Percentiles rank a stretch among this genome's conserved stretches.
Evolutionary conservation across 2,888 invertebrate genomes (phyloP).

Genomic region (Monoplex corrugatus): DNA sequence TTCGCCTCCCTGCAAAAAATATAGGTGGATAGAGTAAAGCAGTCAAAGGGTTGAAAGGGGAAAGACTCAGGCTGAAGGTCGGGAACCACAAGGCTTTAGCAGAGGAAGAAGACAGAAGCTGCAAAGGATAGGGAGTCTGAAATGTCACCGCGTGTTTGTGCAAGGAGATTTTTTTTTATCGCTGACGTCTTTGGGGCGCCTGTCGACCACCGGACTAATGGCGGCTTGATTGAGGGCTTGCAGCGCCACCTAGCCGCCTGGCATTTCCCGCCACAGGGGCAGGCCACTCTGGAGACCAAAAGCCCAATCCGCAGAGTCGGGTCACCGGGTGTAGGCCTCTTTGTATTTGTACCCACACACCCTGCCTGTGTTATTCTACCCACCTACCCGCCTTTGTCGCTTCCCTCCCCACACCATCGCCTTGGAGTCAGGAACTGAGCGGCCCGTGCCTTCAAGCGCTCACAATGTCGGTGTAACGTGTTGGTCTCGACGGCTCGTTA

Average conservation of each 20-base stretch:
- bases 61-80: not conserved
- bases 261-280: constrained; percentile 50
- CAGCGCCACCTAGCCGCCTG: constrained; percentile 51
- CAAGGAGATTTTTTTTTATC: not conserved
- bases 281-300: constrained; percentile 45
- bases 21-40: too few relatives aligned
- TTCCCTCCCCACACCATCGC: not conserved
- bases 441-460: not conserved
- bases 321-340: constrained; percentile 43
- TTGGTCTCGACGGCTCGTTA: not conserved
- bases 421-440: not conserved
- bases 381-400: not conserved
- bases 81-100: not conserved
- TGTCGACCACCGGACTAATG: constrained; percentile 48
- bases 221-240: constrained; percentile 46
- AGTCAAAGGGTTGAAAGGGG: not conserved
- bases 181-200: constrained; percentile 34
- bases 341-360: constrained; percentile 41
- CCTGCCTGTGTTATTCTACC: constrained; percentile 35
- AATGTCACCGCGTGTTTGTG: constrained; percentile 41
- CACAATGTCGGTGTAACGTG: not conserved
- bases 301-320: not conserved
- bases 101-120: not conserved
- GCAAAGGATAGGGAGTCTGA: not conserved
- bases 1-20: too few relatives aligned